Evolutionary conservation across 2,888 invertebrate genomes (phyloP), one percentile per base, ranked within the genome.

Genomic region (Aquatica leii): DNA sequence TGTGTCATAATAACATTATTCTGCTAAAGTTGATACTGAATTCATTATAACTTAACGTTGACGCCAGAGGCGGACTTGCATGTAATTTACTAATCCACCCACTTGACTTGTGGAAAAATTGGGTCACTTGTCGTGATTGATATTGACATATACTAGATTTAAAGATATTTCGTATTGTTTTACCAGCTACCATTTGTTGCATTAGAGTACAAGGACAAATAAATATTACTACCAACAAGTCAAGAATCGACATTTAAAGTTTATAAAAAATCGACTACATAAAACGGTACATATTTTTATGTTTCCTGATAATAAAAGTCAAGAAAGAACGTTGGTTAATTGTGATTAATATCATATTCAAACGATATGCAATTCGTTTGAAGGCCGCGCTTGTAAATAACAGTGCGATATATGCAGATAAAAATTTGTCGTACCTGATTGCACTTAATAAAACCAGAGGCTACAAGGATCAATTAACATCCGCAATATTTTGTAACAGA

Each of bases 61-160:
- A 31, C 57, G 57, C 57, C 57, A 35, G 20, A 48, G 49, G 57
- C 46, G 35, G 35, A 49, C 49, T 57, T 57, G 49, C 49, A 48
- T 57, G 37, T 37, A 46, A 48, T 40, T 57, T 57, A 49, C 49
- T 37, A 57, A 49, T 57, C 48, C 57, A 57, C 57, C 57, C 57
- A 57, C 57, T 57, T 57, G 57, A 35, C 57, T 57, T 54, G 41
- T 55, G 57, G 57, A 57, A 57, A 57, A 57, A 49, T 57, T 57
- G 21, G 57, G 57, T 57, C 57, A 57, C 57, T 57, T 57, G 57
- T 57, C 57, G 57, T 57, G 57, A 57, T 57, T 57, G 57, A 48
- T 57, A 57, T 57, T 57, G 57, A 57, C 57, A 49, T 49, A 57
- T 57, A 34, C 49, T 31, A 57, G 57, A 57, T 57, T 35, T 57